A percentile compares a stretch with the other conserved stretches of the same genome.
Conservation (phyloP, 1,140 invertebrate genomes). For the Lucilia sericata region DNA sequence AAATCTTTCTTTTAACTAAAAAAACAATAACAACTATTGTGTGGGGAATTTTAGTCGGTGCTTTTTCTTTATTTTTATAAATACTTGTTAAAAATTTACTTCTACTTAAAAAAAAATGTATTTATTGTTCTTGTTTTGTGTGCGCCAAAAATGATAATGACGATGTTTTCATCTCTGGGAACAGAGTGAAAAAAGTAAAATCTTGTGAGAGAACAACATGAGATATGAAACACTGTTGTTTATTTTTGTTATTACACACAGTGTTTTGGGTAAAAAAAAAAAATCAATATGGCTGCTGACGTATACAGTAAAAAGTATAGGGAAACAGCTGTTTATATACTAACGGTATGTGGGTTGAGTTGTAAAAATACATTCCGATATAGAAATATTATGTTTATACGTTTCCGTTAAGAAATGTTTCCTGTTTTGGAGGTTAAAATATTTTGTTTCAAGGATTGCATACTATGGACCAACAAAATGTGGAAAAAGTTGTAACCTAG, state of each 20-base stretch:
- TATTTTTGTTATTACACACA: neutral
- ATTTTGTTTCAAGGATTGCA: too few species aligned
- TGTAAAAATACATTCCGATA: neutral
- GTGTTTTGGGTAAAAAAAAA: neutral
- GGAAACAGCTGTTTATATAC: neutral
- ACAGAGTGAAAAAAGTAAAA: neutral
- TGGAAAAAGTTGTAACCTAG: too few species aligned
- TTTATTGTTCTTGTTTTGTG: slow-evolving; percentile 29
- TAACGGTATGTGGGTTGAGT: neutral
- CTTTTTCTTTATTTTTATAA: neutral
- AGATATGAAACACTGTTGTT: slow-evolving; percentile 11
- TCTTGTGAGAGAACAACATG: neutral
- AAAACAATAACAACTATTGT: too few species aligned
- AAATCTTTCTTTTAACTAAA: neutral
- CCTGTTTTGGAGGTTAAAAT: too few species aligned
- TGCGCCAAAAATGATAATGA: slow-evolving; percentile 16
- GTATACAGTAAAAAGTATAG: neutral
- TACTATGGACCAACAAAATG: too few species aligned
- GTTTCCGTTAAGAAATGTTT: neutral
- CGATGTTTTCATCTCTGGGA: neutral
- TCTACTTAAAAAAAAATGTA: slow-evolving; percentile 7
- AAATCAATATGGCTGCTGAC: neutral
- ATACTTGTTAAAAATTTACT: slow-evolving; percentile 11
- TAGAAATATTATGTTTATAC: neutral
- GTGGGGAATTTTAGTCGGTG: neutral